Conservation (phyloP, 2,888 invertebrate species). For the Thereva unica region DNA sequence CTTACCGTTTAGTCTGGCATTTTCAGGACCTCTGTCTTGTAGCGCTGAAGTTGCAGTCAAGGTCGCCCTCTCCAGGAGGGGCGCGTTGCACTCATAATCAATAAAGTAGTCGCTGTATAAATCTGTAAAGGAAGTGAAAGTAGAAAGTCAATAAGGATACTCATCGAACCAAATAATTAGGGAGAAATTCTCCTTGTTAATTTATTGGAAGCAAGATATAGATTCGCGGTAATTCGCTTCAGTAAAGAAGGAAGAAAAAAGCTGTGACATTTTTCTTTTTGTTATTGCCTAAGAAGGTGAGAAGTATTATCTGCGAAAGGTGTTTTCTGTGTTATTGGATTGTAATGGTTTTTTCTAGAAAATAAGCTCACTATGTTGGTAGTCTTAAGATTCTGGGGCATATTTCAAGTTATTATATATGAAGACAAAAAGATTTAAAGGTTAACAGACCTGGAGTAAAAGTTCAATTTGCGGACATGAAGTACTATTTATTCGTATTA, state of each 20-base stretch:
- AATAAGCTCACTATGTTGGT: too few species aligned
- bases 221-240: neutral
- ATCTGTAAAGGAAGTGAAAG: conserved; percentile 48
- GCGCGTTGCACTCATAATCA: conserved; percentile 79
- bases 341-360: too few species aligned
- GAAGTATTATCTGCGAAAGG: too few species aligned
- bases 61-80: conserved; percentile 73
- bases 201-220: neutral
- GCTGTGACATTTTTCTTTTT: neutral
- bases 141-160: conserved; percentile 4
- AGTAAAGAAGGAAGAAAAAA: neutral
- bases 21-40: conserved; percentile 80
- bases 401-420: too few species aligned
- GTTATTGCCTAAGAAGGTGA: neutral
- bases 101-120: conserved; percentile 54
- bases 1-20: conserved; percentile 85
- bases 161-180: neutral
- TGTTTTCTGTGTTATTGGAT: too few species aligned
- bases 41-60: conserved; percentile 81
- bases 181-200: neutral
- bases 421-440: too few species aligned
- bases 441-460: too few species aligned
- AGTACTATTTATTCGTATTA: too few species aligned
- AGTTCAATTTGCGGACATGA: too few species aligned
- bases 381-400: too few species aligned